phyloP scores from a whole-genome alignment of 2,113 vertebrate species.

The Anser cygnoides region DNA sequence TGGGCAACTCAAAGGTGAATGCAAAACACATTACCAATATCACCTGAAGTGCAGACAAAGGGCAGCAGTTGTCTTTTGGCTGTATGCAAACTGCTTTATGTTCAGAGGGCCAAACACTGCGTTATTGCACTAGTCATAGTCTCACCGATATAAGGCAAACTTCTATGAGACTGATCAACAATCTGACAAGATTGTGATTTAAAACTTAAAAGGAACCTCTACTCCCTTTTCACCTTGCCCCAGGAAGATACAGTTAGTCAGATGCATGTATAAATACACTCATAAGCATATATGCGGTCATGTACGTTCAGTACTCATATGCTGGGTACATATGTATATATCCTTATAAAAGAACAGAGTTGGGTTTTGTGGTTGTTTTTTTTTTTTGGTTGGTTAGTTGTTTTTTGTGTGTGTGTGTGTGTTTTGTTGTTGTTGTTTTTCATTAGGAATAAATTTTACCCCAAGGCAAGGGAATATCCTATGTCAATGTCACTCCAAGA shows the following conservation, averaged over 20 bases:
- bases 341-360: not conserved
- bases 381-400: not conserved
- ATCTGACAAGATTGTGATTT: not conserved
- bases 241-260: not conserved
- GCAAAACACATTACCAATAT: not conserved
- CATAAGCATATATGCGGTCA: fast-evolving
- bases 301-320: fast-evolving
- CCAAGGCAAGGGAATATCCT: not conserved
- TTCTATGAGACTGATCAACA: not conserved
- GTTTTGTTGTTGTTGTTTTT: not conserved
- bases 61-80: not conserved
- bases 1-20: not conserved
- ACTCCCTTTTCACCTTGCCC: not conserved
- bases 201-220: not conserved
- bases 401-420: not conserved
- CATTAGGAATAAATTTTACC: not conserved
- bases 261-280: fast-evolving
- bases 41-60: not conserved
- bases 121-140: not conserved
- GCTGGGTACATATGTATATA: fast-evolving
- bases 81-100: not conserved
- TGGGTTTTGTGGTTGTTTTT: not conserved
- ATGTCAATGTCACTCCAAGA: not conserved
- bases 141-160: not conserved
- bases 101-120: not conserved